Evolutionary conservation across 2,797 vertebrate genomes (phyloP), one percentile per base, ranked within the genome.

Genomic region (Lacerta agilis): DNA sequence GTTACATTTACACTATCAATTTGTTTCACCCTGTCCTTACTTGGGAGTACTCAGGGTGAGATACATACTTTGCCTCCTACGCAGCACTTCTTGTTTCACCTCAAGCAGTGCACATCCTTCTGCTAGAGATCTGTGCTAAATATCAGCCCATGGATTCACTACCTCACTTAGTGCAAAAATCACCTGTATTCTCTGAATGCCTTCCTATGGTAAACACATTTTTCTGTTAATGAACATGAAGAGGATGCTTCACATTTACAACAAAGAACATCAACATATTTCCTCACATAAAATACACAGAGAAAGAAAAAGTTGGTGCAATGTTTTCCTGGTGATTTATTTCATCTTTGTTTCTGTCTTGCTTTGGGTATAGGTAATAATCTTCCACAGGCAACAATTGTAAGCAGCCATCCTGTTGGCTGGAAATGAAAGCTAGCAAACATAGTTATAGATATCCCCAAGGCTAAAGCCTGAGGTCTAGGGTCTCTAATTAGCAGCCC

Each of bases 291-390:
- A 83, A 78, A 36, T 87, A 49, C 41, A 61, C 45, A 82, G 75
- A 78, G 25, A 83, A 29, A 25, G 45, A 69, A 23, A 41, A 41
- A 0, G 0, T 1, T 25, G 86, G 69, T 41, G 55, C 76, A 83
- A 58, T 64, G n/a, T 55, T 83, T 36, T 83, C 33, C 36, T 67
- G 71, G 66, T 36, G 25, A 92, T 69, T 17, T 88, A 64, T 83
- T 87, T 0, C n/a, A 75, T 83, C 41, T 91, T 90, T 86, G 3
- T 20, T 2, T 13, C 69, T 0, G 55, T 10, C 79, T 83, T 82
- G 2, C 45, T 72, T 89, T 87, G 67, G 25, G 83, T 84, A 6
- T 36, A 1, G 55, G 0, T 72, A 73, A 33, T 2, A 90, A 71
- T 41, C 25, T 91, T n/a, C n/a, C 11, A 1, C 36, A 77, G 83